Evolutionary conservation across 2,797 vertebrate species (phyloP).

Genomic region (Anabacerthia variegaticeps): DNA sequence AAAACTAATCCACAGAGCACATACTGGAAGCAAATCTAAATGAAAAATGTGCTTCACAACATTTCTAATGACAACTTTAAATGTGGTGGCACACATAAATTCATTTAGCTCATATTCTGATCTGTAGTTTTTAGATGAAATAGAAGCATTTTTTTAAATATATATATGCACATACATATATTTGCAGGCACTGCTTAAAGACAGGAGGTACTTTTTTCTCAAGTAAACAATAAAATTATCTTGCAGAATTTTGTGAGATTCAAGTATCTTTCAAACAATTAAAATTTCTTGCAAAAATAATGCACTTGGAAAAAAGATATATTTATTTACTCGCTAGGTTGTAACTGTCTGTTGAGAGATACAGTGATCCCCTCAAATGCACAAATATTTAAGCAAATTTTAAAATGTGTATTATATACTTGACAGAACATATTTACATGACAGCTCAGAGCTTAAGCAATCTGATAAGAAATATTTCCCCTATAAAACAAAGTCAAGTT

Average conservation of each 20-base stretch:
- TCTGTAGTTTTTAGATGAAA: neutral
- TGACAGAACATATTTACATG: slow-evolving; percentile 68
- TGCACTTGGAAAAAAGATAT: slow-evolving; percentile 33
- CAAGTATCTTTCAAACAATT: slow-evolving; percentile 37
- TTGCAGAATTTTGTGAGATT: slow-evolving; percentile 27
- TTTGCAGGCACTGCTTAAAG: neutral
- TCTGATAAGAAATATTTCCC: slow-evolving; percentile 74
- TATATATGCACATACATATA: neutral
- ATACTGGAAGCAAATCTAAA: neutral
- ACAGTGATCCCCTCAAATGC: slow-evolving; percentile 60
- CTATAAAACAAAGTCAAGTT: slow-evolving; percentile 64
- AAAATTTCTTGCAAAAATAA: slow-evolving; percentile 29
- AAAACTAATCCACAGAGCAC: neutral
- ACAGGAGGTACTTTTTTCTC: neutral
- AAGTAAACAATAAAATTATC: neutral
- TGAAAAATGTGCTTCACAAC: neutral
- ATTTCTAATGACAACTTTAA: neutral
- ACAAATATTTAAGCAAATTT: slow-evolving; percentile 79
- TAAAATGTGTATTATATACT: slow-evolving; percentile 72
- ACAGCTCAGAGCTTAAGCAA: slow-evolving; percentile 71
- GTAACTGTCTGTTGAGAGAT: slow-evolving; percentile 57
- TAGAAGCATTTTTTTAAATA: neutral
- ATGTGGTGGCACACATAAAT: neutral
- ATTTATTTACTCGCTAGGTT: slow-evolving; percentile 71
- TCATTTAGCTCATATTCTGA: neutral